phyloP scores from a whole-genome alignment of 2,888 invertebrate genomes.

The Herminia tarsipennalis region DNA sequence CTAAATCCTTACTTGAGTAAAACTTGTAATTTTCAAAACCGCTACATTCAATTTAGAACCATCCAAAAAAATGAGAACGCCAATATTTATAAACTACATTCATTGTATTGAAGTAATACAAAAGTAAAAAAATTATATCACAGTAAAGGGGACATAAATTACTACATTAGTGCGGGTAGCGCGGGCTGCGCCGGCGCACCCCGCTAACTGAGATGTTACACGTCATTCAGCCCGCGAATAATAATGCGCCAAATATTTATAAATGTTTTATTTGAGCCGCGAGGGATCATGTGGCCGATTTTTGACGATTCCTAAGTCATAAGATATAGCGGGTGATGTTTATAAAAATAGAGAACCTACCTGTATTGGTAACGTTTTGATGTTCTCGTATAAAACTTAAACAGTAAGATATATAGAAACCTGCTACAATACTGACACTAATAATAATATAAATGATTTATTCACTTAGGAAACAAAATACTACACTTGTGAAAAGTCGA shows the following conservation, averaged over 20 bases:
- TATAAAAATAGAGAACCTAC: too few species aligned
- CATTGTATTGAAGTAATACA: constrained; percentile 16
- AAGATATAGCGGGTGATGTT: constrained; percentile 20
- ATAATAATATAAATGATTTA: too few species aligned
- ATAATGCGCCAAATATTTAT: constrained; percentile 82
- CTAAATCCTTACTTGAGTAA: too few species aligned
- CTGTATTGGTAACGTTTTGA: too few species aligned
- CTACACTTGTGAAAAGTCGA: too few species aligned
- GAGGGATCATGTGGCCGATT: constrained; percentile 54
- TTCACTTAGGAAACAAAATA: too few species aligned
- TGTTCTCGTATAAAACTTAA: too few species aligned
- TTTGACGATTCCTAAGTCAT: constrained; percentile 22
- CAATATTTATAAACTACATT: constrained; percentile 9
- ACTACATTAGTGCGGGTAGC: constrained; percentile 34
- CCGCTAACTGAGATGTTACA: constrained; percentile 44
- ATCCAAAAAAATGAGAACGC: constrained; percentile 5
- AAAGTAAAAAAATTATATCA: constrained; percentile 41
- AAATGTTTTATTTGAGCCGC: constrained; percentile 78
- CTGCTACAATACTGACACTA: too few species aligned
- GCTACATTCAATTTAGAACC: too few species aligned
- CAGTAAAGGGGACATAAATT: constrained; percentile 39
- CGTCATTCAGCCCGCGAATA: constrained; percentile 49
- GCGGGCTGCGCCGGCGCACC: constrained; percentile 42
- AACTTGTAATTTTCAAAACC: too few species aligned
- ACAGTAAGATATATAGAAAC: too few species aligned